Evolutionary conservation across 2,888 invertebrate genomes (phyloP).

Genomic region (Dexiosoma caninum): DNA sequence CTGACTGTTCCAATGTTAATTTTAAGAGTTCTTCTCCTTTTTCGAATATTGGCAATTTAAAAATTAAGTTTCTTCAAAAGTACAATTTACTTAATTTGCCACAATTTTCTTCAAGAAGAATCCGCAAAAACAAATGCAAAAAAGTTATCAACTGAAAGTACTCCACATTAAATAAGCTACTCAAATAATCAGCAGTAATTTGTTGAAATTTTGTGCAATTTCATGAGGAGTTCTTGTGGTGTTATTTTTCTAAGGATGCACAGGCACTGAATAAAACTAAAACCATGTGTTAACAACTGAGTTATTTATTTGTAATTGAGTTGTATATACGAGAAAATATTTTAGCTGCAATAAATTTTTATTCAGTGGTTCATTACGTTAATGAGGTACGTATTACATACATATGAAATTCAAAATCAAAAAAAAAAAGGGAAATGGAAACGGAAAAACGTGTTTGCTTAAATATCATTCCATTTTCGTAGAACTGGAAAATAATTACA

Average conservation of each 20-base stretch:
- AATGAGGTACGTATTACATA: slow-evolving; percentile 14
- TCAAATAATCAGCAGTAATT: slow-evolving; percentile 27
- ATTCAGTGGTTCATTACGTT: slow-evolving; percentile 35
- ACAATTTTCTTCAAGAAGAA: slow-evolving; percentile 6
- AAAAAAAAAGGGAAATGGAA: no score
- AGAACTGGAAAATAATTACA: neutral
- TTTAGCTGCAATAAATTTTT: slow-evolving; percentile 7
- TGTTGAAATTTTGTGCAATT: slow-evolving; percentile 16
- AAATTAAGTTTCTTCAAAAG: slow-evolving; percentile 13
- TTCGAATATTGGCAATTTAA: neutral
- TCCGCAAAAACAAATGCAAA: neutral
- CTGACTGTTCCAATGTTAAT: slow-evolving; percentile 1
- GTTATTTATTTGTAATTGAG: slow-evolving; percentile 48
- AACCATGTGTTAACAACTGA: slow-evolving; percentile 40
- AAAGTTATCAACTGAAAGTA: neutral
- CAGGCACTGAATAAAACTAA: neutral
- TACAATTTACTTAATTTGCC: slow-evolving; percentile 50
- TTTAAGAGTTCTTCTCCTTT: neutral
- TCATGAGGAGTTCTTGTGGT: neutral
- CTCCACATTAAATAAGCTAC: neutral
- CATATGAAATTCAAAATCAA: neutral
- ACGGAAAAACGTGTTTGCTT: neutral
- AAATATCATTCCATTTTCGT: neutral
- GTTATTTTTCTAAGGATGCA: neutral
- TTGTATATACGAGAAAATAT: neutral